These are phyloP conservation scores for Zygaena filipendulae DNA, from an alignment of 2,888 invertebrate species.

Conservation along the genomic window DNA sequence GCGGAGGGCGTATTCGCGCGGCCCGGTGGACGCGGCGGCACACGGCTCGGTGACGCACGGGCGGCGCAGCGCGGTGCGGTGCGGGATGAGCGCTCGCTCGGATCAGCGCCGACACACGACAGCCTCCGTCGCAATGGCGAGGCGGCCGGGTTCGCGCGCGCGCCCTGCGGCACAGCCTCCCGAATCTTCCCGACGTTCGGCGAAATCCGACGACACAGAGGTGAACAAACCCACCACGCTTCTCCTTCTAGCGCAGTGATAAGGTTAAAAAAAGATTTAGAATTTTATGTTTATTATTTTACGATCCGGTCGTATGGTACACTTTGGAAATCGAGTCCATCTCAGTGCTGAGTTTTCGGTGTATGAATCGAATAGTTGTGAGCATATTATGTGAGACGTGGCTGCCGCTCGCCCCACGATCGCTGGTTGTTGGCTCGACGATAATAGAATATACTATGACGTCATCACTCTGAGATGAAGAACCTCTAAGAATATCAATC, in stretches of 20 bases:
- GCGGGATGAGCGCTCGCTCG: constrained; percentile 49
- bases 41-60: constrained; percentile 26
- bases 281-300: constrained; percentile 40
- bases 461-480: background rate
- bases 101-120: constrained; percentile 63
- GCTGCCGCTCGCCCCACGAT: no score
- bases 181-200: constrained; percentile 44
- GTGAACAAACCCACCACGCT: constrained; percentile 63
- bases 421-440: background rate
- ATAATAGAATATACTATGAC: background rate
- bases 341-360: constrained; percentile 23
- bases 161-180: constrained; percentile 59
- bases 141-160: constrained; percentile 66
- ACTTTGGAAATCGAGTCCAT: constrained; percentile 28
- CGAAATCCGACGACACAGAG: constrained; percentile 50
- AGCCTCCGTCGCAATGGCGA: constrained; percentile 67
- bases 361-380: constrained; percentile 5
- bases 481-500: constrained; percentile 3
- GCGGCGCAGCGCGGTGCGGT: constrained; percentile 23
- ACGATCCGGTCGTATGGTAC: constrained; percentile 44
- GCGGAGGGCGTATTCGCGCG: constrained; percentile 16
- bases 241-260: constrained; percentile 61
- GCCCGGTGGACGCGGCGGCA: constrained; percentile 23
- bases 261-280: constrained; percentile 63
- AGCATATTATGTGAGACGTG: no score